Percentiles rank a stretch among this genome's conserved stretches.
Conservation (phyloP, 2,113 vertebrate genomes). For the Psophia crepitans region DNA sequence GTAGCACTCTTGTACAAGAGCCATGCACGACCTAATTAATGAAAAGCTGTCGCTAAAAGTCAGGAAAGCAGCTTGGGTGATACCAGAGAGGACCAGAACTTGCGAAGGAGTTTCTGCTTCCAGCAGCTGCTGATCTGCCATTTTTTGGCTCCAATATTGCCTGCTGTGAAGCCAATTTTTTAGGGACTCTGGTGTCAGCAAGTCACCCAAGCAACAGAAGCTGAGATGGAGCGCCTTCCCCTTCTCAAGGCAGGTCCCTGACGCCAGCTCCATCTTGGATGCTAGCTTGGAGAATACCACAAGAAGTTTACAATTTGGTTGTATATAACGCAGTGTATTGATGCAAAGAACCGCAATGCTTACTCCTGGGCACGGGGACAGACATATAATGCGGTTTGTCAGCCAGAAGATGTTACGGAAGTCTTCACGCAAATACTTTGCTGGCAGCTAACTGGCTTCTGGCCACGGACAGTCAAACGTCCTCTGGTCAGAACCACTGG, state of each 20-base stretch:
- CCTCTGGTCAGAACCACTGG: background rate
- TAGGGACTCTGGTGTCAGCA: background rate
- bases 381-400: background rate
- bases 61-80: slow-evolving; percentile 9
- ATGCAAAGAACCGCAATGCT: slow-evolving; percentile 11
- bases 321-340: background rate
- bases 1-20: background rate
- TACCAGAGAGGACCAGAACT: slow-evolving; percentile 15
- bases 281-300: background rate
- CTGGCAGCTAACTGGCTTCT: background rate
- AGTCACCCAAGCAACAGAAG: background rate
- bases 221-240: background rate
- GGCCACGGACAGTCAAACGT: background rate
- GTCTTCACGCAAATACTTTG: background rate
- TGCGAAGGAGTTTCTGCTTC: slow-evolving; percentile 40
- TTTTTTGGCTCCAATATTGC: background rate
- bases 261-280: background rate
- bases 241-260: background rate
- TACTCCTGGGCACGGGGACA: background rate
- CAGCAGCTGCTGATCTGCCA: slow-evolving; percentile 28
- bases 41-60: background rate
- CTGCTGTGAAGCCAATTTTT: background rate
- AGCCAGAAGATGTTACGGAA: background rate
- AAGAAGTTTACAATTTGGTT: background rate
- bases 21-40: slow-evolving; percentile 8